phyloP scores from a whole-genome alignment of 2,113 vertebrate species.

The Archocentrus centrarchus region DNA sequence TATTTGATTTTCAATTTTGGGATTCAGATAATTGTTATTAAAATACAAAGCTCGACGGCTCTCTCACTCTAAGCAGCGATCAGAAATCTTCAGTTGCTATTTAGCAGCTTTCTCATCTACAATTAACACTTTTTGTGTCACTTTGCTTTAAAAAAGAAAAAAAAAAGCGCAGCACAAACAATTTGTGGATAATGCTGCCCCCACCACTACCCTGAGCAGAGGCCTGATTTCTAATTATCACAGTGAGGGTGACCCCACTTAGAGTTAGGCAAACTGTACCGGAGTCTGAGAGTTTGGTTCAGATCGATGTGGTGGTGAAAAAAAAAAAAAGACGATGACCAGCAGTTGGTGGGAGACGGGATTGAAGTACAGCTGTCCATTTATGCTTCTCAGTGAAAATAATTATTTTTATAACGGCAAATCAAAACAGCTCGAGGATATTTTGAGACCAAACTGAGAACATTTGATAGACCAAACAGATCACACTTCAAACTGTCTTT shows the following conservation, averaged over 20 bases:
- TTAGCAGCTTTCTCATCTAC: not conserved
- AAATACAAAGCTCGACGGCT: not conserved
- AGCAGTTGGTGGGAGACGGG: not conserved
- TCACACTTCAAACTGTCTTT: not conserved
- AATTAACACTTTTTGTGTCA: not conserved
- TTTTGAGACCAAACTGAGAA: not conserved
- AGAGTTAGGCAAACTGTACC: rapidly evolving
- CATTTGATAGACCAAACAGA: not conserved
- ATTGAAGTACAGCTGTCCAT: rapidly evolving
- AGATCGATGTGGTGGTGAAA: not conserved
- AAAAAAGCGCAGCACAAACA: not conserved
- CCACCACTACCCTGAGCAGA: not conserved
- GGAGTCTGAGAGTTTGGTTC: not conserved
- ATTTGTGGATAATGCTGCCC: not conserved
- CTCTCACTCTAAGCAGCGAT: not conserved
- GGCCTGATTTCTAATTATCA: not conserved
- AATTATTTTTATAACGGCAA: too few relatives aligned
- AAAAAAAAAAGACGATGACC: not conserved
- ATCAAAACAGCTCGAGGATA: too few relatives aligned
- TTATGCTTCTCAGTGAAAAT: not conserved
- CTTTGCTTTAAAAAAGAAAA: rapidly evolving
- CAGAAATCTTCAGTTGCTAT: not conserved
- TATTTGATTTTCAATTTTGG: rapidly evolving
- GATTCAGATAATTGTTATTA: not conserved
- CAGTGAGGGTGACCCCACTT: not conserved